Conservation (phyloP, 37 sponge, comb jelly and placozoan species). For the Corticium candelabrum region DNA sequence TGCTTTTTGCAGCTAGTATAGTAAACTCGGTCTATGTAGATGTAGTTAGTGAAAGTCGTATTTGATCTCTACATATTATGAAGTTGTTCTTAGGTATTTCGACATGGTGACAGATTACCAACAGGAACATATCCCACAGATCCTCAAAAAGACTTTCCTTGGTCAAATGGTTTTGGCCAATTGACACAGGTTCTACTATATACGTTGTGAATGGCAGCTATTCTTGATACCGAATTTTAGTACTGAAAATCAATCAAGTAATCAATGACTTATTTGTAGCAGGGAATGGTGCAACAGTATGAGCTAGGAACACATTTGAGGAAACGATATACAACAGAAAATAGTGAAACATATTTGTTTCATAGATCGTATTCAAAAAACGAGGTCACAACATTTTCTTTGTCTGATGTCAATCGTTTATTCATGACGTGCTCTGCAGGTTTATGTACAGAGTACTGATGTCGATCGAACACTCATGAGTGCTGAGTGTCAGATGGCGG, state of each 20-base stretch:
- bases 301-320: neutral
- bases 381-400: too few species aligned
- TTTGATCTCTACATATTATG: too few species aligned
- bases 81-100: slow-evolving; percentile 64
- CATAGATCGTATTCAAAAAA: neutral
- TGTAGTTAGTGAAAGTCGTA: too few species aligned
- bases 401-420: too few species aligned
- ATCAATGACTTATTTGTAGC: neutral
- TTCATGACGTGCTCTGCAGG: slow-evolving; percentile 17
- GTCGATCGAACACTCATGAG: slow-evolving; percentile 96
- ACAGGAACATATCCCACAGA: slow-evolving; percentile 57
- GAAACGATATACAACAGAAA: neutral
- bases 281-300: neutral
- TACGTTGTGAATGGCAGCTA: too few species aligned
- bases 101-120: slow-evolving; percentile 96
- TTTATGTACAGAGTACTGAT: slow-evolving; percentile 83
- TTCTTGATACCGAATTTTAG: neutral
- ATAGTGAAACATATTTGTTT: neutral
- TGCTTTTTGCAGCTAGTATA: too few species aligned
- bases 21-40: too few species aligned
- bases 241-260: neutral
- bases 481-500: slow-evolving; percentile 63
- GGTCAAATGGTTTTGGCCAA: slow-evolving; percentile 91
- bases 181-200: slow-evolving; percentile 52
- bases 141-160: slow-evolving; percentile 25